A percentile compares a stretch with the other conserved stretches of the same genome.
Conservation (phyloP, 2,797 vertebrate genomes). For the Pangasius mekongensis region DNA sequence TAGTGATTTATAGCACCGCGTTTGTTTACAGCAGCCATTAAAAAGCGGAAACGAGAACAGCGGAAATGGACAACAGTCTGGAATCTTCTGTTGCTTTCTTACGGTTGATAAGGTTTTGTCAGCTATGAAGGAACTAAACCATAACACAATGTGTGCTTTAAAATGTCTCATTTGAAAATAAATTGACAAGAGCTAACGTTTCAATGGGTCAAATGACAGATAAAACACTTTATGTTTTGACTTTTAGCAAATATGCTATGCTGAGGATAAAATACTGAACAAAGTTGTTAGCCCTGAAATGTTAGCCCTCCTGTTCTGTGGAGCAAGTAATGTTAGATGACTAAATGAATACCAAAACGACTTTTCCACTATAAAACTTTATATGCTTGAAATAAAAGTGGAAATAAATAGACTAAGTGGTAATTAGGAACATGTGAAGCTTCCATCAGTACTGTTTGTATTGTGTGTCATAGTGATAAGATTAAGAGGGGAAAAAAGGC, state of each 20-base stretch:
- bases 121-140: background rate
- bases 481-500: background rate
- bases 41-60: background rate
- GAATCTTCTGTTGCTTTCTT: background rate
- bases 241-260: background rate
- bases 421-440: background rate
- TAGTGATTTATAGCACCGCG: background rate
- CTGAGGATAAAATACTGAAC: background rate
- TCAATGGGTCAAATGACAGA: background rate
- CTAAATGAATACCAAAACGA: background rate
- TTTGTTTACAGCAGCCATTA: background rate
- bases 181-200: background rate
- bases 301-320: background rate
- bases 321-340: background rate
- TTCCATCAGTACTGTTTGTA: background rate
- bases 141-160: background rate
- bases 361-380: background rate
- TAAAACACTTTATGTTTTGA: background rate
- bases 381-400: background rate
- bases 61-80: background rate
- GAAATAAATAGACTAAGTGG: no score
- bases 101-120: background rate
- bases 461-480: background rate
- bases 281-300: background rate
- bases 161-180: background rate